Evolutionary conservation across 1,140 invertebrate genomes (phyloP).

Genomic region (Drosophila parvula): DNA sequence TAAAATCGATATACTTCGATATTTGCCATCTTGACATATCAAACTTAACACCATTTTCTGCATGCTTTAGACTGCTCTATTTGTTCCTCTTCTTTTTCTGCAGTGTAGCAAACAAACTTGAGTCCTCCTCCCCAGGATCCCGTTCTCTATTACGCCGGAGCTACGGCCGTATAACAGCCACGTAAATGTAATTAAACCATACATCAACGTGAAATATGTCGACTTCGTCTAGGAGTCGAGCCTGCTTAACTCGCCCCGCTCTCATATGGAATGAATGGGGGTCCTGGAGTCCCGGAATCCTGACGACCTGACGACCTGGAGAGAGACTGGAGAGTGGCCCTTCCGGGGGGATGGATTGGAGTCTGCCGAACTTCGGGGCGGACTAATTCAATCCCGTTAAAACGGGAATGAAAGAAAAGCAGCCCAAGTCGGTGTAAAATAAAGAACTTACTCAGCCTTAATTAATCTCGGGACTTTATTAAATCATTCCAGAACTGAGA

Average conservation of each 20-base stretch:
- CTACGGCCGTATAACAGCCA: slow-evolving; percentile 57
- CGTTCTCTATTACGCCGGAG: slow-evolving; percentile 23
- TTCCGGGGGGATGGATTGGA: slow-evolving; percentile 21
- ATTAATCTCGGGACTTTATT: slow-evolving; percentile 42
- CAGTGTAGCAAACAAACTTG: slow-evolving; percentile 8
- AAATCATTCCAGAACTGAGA: slow-evolving; percentile 29
- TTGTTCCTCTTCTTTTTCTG: background rate
- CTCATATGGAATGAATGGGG: slow-evolving; percentile 22
- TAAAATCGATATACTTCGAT: no score
- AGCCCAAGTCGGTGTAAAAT: slow-evolving; percentile 31
- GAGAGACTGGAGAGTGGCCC: background rate
- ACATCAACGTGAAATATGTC: slow-evolving; percentile 83
- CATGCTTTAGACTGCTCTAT: background rate
- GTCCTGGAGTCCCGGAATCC: background rate
- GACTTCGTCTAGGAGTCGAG: slow-evolving; percentile 33
- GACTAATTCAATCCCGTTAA: slow-evolving; percentile 37
- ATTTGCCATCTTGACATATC: no score
- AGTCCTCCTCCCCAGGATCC: background rate
- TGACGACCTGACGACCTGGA: slow-evolving; percentile 1
- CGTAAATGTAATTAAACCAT: slow-evolving; percentile 83
- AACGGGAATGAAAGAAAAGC: slow-evolving; percentile 1
- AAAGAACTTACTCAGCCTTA: slow-evolving; percentile 31
- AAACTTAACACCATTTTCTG: no score
- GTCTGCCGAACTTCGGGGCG: background rate
- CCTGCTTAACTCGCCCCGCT: slow-evolving; percentile 7